Base-by-base conservation (phyloP, 2,888 invertebrate genomes). In the Synergus gifuensis region DNA sequence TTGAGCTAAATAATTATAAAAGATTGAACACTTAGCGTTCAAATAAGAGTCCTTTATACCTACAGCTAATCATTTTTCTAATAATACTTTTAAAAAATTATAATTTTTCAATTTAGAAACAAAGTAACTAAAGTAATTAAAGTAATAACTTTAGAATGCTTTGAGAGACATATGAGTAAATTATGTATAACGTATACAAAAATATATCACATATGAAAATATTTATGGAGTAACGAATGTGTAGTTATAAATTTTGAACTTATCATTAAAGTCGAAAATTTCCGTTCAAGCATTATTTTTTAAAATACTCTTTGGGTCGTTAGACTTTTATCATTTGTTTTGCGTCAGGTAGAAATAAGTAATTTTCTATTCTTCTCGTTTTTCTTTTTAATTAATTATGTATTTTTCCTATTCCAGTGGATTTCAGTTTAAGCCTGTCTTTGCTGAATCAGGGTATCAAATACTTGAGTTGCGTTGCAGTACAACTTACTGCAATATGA, bases 401-500 rank as follows among this genome's bases (percentile, higher is more conserved):
- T 54, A 54, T 8, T n/a, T 54, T 54, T 14, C n/a, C n/a, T 54
- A 54, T 54, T 54, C 8, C 54, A n/a, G n/a, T 8, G n/a, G n/a
- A 54, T 54, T n/a, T 54, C 54, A 54, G 18, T 22, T 69, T 49
- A 49, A 69, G 44, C 46, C 22, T 69, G 40, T 40, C n/a, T 42
- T 66, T 66, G 69, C 14, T 9, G 46, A 69, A 67, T 67, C 14
- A 44, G 44, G 44, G 22, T 28, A 16, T 49, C n/a, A 54, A 73
- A 73, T 73, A 73, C n/a, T 54, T 54, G 28, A 46, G 46, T 46
- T 36, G 28, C 69, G 22, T 28, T 46, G 54, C 28, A n/a, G 16
- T 49, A 54, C 46, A 73, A 49, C 69, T 69, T 46, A 46, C 46
- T 18, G 46, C 22, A 46, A 67, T 54, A 22, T 46, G 46, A 69